Base-by-base conservation (phyloP, 2,888 invertebrate genomes). In the Galerucella nymphaeae region DNA sequence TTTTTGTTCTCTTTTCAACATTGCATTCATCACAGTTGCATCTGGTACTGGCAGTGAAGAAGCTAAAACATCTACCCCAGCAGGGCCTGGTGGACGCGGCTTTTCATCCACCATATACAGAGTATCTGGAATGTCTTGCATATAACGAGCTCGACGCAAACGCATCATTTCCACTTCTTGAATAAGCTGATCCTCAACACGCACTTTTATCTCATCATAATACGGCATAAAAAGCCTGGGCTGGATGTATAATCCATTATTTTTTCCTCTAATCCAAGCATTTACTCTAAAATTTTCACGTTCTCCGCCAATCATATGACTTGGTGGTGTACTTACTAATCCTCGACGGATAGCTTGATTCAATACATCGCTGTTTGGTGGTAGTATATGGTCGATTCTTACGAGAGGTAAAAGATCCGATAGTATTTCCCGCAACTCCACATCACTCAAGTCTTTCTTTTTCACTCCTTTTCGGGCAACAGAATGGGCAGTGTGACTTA, bases 211-310 rank as follows among this genome's bases (percentile, higher is more conserved):
- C 88, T 97, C 98, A 85, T 98, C 97, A 81, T 95, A 95, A 86
- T 97, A 97, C 53, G 98, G 97, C 90, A 95, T 93, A 87, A 97
- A 98, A 76, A 97, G 91, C 59, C 98, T 89, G 66, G 98, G 96
- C 78, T 96, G 91, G 8, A 96, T 92, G 84, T 91, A 92, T 13
- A 94, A 87, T 70, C 94, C 94, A 81, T 91, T 91, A 81, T 91
- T 91, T 81, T 92, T 92, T 66, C 93, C 91, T 20, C 93, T 91
- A 76, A 95, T 93, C 95, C 95, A 95, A 55, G 95, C 95, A 84
- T 92, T 93, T 76, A 92, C 89, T 66, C 92, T 87, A 61, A 91
- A 84, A 84, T 91, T 91, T 82, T 89, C 89, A 53, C 89, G 86
- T 77, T 94, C 94, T 74, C 92, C 93, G 66, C 94, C 94, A 74